Evolutionary conservation across 2,113 vertebrate species (phyloP).

Genomic region (Seriola rivoliana): DNA sequence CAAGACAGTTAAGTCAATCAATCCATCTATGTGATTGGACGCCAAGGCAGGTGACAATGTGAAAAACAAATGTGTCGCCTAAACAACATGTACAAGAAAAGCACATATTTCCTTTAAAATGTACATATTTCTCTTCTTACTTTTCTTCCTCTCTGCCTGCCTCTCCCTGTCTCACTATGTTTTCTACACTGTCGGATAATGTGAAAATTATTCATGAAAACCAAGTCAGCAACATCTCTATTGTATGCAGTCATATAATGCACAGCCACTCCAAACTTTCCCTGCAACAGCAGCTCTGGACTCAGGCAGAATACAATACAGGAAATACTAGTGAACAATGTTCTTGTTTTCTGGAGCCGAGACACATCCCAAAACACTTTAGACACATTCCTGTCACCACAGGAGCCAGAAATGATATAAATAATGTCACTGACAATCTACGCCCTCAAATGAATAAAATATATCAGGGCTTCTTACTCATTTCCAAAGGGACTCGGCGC

Average conservation of each 20-base stretch:
- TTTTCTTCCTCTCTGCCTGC: conserved; percentile 23
- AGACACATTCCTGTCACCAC: conserved; percentile 1
- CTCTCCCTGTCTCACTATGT: conserved; percentile 14
- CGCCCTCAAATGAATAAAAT: conserved; percentile 17
- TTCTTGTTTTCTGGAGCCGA: not conserved
- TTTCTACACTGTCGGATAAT: conserved; percentile 47
- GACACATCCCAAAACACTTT: not conserved
- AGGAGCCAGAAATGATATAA: not conserved
- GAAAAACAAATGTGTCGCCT: conserved; percentile 9
- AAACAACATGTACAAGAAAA: conserved; percentile 16
- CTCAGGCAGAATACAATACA: conserved; percentile 16
- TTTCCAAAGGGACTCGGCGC: conserved; percentile 2
- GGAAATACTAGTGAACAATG: conserved; percentile 17
- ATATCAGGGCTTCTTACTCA: not conserved
- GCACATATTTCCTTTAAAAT: conserved; percentile 5
- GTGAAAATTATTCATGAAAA: conserved; percentile 66
- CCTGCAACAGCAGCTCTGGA: conserved; percentile 36
- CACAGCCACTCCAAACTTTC: conserved; percentile 28
- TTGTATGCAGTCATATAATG: conserved; percentile 37
- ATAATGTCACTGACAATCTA: conserved; percentile 8
- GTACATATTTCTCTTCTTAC: conserved; percentile 14
- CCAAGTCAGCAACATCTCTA: conserved; percentile 41
- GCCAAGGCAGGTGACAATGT: not conserved
- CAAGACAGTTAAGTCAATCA: conserved; percentile 37
- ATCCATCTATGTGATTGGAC: conserved; percentile 2